Conservation (phyloP, 2,113 vertebrate species). For the Steatornis caripensis region DNA sequence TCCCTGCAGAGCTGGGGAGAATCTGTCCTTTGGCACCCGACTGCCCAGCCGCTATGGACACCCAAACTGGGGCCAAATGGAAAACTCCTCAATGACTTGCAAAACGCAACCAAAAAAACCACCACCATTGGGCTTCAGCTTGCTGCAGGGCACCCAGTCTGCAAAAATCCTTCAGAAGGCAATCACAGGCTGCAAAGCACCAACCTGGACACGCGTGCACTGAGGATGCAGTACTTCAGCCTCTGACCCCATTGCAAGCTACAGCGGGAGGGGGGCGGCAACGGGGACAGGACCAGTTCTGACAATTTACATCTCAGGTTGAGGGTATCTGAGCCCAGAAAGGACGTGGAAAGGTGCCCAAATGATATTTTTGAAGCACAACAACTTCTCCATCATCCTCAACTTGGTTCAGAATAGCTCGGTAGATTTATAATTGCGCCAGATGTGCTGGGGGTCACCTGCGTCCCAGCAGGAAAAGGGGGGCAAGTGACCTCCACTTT, state of each 20-base stretch:
- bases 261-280: too few species aligned
- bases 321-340: not conserved
- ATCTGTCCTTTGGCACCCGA: not conserved
- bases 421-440: not conserved
- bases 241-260: too few species aligned
- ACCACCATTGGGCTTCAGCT: not conserved
- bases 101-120: not conserved
- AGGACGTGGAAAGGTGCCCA: not conserved
- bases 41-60: fast-evolving
- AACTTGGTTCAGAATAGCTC: not conserved
- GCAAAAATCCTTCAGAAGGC: not conserved
- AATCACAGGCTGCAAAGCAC: not conserved
- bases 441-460: not conserved
- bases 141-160: not conserved
- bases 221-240: not conserved
- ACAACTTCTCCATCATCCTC: too few species aligned
- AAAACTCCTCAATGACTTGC: not conserved
- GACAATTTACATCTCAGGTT: not conserved
- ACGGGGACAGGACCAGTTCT: too few species aligned
- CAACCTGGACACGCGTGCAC: fast-evolving
- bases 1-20: not conserved
- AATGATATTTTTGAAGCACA: not conserved
- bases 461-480: not conserved
- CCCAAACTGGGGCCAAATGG: not conserved
- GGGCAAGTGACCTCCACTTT: not conserved